Base-by-base conservation (phyloP, 1,140 invertebrate genomes). In the Drosophila pruinosa region DNA sequence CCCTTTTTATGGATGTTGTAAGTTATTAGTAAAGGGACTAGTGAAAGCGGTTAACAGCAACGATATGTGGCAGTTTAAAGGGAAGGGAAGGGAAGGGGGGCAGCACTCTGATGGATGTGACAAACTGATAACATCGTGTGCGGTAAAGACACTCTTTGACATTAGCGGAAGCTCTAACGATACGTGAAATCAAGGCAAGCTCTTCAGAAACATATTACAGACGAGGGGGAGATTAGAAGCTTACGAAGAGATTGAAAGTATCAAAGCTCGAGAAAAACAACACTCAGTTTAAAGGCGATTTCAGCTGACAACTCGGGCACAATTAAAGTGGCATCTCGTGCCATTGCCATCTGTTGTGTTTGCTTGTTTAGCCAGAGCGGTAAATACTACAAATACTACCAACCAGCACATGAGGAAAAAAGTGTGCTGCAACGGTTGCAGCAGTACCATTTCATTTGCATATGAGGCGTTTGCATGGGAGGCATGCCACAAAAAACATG, bases 401-500 rank as follows among this genome's bases (percentile, higher is more conserved):
- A n/a, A n/a, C 41, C 38, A 21, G 21, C 26, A 12, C 14, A 22
- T 26, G 3, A 47, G 43, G 48, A 57, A 31, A 63, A 31, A 47
- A 17, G 17, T 38, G 8, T 26, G 39, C 7, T 50, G 36, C 24
- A 61, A 54, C 39, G 43, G 41, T 41, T 41, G 78, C 79, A 72
- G 78, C 79, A 72, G 52, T n/a, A n/a, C n/a, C 80, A 76, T 77
- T 81, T 72, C 73, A 85, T 85, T 85, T 85, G 80, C 80, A 85
- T 85, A 85, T 71, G 69, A 5, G 28, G n/a, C 24, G n/a, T n/a
- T 1, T 0, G 19, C 5, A 8, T 24, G 8, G 28, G 7, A 2
- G 39, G 22, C 28, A 48, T 67, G 77, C 38, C 47, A 26, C 36
- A 67, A 65, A 70, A 64, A 68, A 81, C 36, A 75, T 65, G 43